Evolutionary conservation across 2,888 invertebrate genomes (phyloP).

Genomic region (Meandrusa payeni): DNA sequence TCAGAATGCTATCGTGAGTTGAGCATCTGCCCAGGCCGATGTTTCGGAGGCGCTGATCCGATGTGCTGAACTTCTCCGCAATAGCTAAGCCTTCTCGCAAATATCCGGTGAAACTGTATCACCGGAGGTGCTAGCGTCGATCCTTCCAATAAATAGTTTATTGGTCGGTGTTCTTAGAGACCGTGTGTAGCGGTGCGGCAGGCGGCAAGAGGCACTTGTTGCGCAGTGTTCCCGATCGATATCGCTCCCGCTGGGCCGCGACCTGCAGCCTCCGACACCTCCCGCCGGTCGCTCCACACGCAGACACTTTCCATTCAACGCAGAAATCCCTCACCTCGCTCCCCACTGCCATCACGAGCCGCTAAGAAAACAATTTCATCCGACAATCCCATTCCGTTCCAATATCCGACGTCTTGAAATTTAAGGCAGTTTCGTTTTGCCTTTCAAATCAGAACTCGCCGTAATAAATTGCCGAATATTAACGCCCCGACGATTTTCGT

Average conservation of each 20-base stretch:
- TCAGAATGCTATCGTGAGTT: too few species aligned
- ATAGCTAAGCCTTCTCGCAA: too few species aligned
- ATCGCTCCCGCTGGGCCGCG: constrained; percentile 33
- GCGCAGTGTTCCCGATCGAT: constrained; percentile 69
- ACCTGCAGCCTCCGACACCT: constrained; percentile 38
- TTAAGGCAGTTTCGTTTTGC: constrained; percentile 17
- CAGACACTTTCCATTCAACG: constrained; percentile 40
- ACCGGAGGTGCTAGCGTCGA: too few species aligned
- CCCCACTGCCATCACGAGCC: constrained; percentile 20
- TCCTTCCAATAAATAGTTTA: too few species aligned
- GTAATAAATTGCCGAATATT: constrained; percentile 25
- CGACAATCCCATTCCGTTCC: constrained; percentile 23
- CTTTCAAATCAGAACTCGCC: constrained; percentile 19
- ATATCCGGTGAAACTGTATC: too few species aligned
- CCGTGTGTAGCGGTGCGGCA: constrained; percentile 16
- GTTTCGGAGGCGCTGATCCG: too few species aligned
- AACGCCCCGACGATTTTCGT: constrained; percentile 23
- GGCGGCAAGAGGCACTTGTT: constrained; percentile 58
- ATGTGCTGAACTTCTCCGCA: too few species aligned
- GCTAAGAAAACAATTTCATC: constrained; percentile 30
- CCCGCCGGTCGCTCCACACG: constrained; percentile 30
- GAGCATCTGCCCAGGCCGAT: too few species aligned
- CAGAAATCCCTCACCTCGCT: constrained; percentile 34
- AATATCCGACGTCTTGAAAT: constrained; percentile 18
- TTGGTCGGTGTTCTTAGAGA: constrained; percentile 1